Base-by-base conservation (phyloP, 2,113 vertebrate species). In the Prionailurus viverrinus region DNA sequence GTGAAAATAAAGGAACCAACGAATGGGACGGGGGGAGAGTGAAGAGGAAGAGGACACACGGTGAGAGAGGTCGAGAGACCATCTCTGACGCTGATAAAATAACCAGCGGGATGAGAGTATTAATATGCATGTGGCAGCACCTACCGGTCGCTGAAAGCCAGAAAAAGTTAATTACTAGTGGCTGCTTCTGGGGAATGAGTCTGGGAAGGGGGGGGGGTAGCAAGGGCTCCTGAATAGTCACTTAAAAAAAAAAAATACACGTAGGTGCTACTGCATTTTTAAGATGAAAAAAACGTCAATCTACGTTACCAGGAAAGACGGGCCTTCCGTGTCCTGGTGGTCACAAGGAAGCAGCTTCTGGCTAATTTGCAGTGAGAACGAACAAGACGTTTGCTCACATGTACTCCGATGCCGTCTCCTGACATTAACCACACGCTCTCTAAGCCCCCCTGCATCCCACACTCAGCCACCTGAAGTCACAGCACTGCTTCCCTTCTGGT, bases 21-120 rank as follows among this genome's bases (percentile, higher is more conserved):
- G 82, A 14, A 36, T 5, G 41, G 41, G 61, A 53, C 7, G 7
- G 41, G 0, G 19, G 80, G 55, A 55, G 27, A 1, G 14, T 2
- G 31, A 41, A 39, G 76, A 19, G 36, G 36, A 14, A 41, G 14
- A 33, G 0, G 25, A 2, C 2, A 10, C 0, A 12, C 0, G 19
- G 14, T 2, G 39, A 73, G 51, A 76, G 74, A 31, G 33, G 78
- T 2, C 33, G 12, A 78, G 65, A 36, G 48, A 5, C 3, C 12
- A 16, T 3, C 36, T 61, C 7, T 11, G 27, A 65, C 69, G 69
- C 1, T 19, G 65, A 76, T 63, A 51, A 27, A 66, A 66, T 21
- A 13, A 33, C 9, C 31, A 29, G 51, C 7, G 36, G 48, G 13
- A 7, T 4, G 31, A 78, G 82, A 69, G 48, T 1, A 25, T 16